Base-by-base conservation (phyloP, 2,113 vertebrate species). In the Melanostigma gelatinosum region DNA sequence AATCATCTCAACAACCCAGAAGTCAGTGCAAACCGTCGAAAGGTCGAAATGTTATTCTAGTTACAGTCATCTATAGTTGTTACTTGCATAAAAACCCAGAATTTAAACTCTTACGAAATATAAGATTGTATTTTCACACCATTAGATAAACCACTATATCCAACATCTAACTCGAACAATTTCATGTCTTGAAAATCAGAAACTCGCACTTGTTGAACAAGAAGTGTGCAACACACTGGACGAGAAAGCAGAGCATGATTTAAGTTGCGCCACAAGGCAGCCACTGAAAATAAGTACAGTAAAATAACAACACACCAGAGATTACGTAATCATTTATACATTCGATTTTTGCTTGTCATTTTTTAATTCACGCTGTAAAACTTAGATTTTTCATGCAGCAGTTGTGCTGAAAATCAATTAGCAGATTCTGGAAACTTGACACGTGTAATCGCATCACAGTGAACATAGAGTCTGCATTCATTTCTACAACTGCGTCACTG, bases 401-500 rank as follows among this genome's bases (percentile, higher is more conserved):
- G 3, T 46, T 54, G 40, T 46, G 32, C 75, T 15, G 4, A 77
- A 75, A 74, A 76, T 64, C 55, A 61, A 68, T 74, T 12, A 44
- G 8, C 60, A 1, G 55, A 15, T 68, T 66, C 50, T 29, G 8
- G 15, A 72, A 67, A 75, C 57, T 72, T n/a, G 52, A 80, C 68
- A 18, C 55, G 66, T 63, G 76, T 34, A 57, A 73, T 84, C 63
- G 20, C 29, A 60, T 77, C 77, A 67, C 44, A 36, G 55, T 12
- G 65, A 71, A 77, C 55, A 77, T 68, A 22, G 38, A 54, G 76
- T 64, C 63, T 50, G n/a, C 61, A 55, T 74, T 77, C 13, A 22
- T 66, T 78, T 75, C 54, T 63, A 52, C 54, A 68, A 69, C 12
- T 4, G 42, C 72, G 63, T 46, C 24, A 34, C 77, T 27, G 57